Conservation (phyloP, 2,888 invertebrate genomes). For the Drosophila barbarae region DNA sequence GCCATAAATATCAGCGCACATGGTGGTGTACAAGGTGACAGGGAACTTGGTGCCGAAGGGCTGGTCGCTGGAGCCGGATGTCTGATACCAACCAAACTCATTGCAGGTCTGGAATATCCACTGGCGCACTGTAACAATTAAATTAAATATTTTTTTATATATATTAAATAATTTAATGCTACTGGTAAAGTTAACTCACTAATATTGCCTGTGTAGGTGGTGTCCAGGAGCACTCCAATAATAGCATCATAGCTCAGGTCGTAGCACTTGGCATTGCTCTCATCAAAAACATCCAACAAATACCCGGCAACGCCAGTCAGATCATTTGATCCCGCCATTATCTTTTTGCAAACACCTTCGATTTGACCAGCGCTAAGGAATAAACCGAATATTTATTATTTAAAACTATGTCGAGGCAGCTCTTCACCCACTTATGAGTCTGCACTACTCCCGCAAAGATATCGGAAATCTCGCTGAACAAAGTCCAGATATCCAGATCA, state of each 20-base stretch:
- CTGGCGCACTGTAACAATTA: slow-evolving; percentile 80
- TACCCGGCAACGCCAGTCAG: slow-evolving; percentile 65
- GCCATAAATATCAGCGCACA: slow-evolving; percentile 75
- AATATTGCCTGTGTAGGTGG: slow-evolving; percentile 52
- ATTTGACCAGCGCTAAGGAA: slow-evolving; percentile 65
- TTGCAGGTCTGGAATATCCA: slow-evolving; percentile 93
- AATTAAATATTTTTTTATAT: neutral
- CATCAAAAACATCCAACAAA: slow-evolving; percentile 50
- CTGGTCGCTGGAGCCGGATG: slow-evolving; percentile 83
- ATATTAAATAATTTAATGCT: too few relatives aligned
- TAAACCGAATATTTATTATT: neutral
- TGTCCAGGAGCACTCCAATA: slow-evolving; percentile 47
- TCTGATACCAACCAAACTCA: slow-evolving; percentile 92
- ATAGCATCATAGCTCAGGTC: slow-evolving; percentile 71
- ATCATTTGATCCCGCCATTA: slow-evolving; percentile 69
- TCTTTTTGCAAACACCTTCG: slow-evolving; percentile 63
- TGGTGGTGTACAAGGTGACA: slow-evolving; percentile 61
- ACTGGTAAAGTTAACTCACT: slow-evolving; percentile 55
- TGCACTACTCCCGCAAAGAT: slow-evolving; percentile 77
- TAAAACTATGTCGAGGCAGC: neutral
- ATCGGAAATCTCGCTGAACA: slow-evolving; percentile 76
- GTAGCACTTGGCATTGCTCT: slow-evolving; percentile 52
- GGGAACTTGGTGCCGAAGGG: slow-evolving; percentile 81
- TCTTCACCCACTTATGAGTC: slow-evolving; percentile 66
- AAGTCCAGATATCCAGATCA: slow-evolving; percentile 74